Percentiles rank a stretch among this genome's conserved stretches.
phyloP scores from a whole-genome alignment of 2,888 invertebrate species.

The Epiblema foenella region DNA sequence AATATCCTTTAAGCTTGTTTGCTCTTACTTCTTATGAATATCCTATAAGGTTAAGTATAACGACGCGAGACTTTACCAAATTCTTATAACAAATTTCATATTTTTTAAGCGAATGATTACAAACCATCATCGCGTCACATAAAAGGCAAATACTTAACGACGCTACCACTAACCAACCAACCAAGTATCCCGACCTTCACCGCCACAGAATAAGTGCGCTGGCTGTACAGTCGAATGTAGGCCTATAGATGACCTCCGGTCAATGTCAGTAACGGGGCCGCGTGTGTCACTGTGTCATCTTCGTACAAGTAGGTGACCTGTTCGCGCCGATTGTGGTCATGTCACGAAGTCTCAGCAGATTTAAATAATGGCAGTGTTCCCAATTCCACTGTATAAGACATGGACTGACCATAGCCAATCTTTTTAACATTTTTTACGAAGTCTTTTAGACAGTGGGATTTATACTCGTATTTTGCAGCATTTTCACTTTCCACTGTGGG shows the following conservation, averaged over 20 bases:
- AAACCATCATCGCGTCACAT: too few relatives aligned
- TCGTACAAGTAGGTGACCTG: background rate
- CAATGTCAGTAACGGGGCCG: constrained; percentile 32
- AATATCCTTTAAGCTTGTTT: too few relatives aligned
- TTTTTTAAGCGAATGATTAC: too few relatives aligned
- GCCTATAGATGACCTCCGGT: constrained; percentile 8
- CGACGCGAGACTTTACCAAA: too few relatives aligned
- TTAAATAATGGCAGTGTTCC: background rate
- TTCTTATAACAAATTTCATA: too few relatives aligned
- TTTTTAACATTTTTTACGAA: background rate
- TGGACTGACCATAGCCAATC: background rate
- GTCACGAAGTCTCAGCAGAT: background rate
- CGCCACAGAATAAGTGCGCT: constrained; percentile 9
- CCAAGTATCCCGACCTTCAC: constrained; percentile 4
- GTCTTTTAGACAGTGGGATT: background rate
- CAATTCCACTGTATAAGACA: background rate
- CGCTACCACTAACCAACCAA: background rate
- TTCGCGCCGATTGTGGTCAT: background rate
- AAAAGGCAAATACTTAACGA: background rate
- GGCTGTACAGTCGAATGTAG: background rate
- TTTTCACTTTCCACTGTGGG: too few relatives aligned
- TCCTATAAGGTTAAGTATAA: too few relatives aligned
- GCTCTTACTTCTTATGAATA: too few relatives aligned
- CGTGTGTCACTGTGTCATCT: constrained; percentile 19
- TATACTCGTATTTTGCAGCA: too few relatives aligned